phyloP scores from a whole-genome alignment of 1,140 invertebrate genomes.

The Augochlora pura region DNA sequence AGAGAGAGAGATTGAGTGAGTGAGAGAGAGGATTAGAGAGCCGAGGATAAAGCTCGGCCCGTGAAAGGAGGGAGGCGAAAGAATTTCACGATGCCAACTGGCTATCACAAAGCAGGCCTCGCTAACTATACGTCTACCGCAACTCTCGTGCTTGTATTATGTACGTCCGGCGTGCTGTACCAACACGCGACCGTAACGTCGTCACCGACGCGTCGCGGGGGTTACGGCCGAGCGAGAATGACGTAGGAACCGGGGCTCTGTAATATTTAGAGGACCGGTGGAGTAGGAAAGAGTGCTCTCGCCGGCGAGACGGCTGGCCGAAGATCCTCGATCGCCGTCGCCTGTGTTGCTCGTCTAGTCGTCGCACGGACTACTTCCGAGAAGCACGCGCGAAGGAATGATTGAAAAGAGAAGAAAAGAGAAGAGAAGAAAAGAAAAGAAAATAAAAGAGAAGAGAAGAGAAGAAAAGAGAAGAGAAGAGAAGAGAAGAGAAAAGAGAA shows the following conservation, averaged over 20 bases:
- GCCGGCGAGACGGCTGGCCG: too few species aligned
- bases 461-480: conserved; percentile 7
- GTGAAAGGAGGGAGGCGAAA: neutral
- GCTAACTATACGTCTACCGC: conserved; percentile 30
- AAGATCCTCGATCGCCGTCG: neutral
- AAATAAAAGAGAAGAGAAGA: conserved; percentile 6
- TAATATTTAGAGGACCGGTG: too few species aligned
- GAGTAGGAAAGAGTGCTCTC: too few species aligned
- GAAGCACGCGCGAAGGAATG: conserved; percentile 26
- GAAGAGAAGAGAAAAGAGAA: conserved; percentile 17
- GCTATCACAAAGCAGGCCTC: conserved; percentile 32
- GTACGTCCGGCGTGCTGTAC: neutral
- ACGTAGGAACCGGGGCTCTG: too few species aligned
- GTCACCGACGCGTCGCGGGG: too few species aligned
- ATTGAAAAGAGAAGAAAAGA: conserved; percentile 6
- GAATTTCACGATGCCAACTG: conserved; percentile 50
- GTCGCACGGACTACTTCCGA: conserved; percentile 11
- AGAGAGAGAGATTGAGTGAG: conserved; percentile 19
- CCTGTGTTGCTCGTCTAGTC: conserved; percentile 30
- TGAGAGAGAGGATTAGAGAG: conserved; percentile 26
- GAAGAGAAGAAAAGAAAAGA: conserved; percentile 4
- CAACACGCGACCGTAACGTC: too few species aligned
- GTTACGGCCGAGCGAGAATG: too few species aligned
- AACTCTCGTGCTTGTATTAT: conserved; percentile 7
- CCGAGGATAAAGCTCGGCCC: neutral